A percentile compares a stretch with the other conserved stretches of the same genome.
phyloP scores from a whole-genome alignment of 2,113 vertebrate species.

The Cynopterus brachyotis region DNA sequence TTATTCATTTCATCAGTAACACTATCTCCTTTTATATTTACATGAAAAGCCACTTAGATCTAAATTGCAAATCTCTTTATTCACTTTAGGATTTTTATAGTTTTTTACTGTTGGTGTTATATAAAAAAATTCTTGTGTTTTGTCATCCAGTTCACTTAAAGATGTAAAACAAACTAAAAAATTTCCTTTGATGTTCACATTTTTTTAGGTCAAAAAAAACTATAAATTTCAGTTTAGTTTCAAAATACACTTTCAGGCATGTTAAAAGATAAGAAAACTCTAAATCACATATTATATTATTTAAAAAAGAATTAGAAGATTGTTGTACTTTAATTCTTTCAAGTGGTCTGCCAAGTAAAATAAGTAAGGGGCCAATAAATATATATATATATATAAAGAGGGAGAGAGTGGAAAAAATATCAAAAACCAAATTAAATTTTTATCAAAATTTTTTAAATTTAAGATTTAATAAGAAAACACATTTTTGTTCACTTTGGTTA shows the following conservation, averaged over 20 bases:
- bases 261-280: not conserved
- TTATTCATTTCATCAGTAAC: not conserved
- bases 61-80: not conserved
- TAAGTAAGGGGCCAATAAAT: not conserved
- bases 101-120: not conserved
- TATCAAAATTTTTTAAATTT: not conserved
- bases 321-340: not conserved
- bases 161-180: not conserved
- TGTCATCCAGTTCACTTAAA: not conserved
- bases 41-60: not conserved
- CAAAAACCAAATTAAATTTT: not conserved
- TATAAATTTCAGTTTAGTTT: not conserved
- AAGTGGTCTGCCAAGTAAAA: not conserved
- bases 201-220: not conserved
- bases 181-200: not conserved
- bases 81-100: not conserved
- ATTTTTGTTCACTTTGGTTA: not conserved
- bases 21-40: not conserved
- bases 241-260: not conserved
- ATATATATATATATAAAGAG: not conserved
- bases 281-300: not conserved
- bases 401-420: not conserved
- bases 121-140: not conserved
- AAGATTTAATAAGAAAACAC: not conserved
- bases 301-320: not conserved